These are phyloP conservation scores for Poicephalus gulielmi DNA, from an alignment of 2,113 vertebrate species.

Conservation along the genomic window DNA sequence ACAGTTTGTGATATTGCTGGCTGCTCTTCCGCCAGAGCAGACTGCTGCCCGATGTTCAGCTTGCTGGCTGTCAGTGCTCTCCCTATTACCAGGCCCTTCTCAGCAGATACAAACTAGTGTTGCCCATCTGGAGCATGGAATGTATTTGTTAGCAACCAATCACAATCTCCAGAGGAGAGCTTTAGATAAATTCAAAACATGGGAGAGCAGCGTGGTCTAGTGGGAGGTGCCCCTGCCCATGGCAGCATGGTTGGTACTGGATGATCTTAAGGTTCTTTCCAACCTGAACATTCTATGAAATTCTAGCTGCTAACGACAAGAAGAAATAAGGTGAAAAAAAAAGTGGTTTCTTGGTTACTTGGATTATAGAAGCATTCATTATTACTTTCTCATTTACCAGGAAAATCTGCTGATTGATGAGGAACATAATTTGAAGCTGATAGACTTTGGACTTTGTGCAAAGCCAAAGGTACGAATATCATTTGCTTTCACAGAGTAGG, in stretches of 20 bases:
- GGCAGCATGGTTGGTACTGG: background rate
- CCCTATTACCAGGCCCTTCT: background rate
- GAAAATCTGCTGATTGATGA: conserved; percentile 94
- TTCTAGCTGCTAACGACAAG: background rate
- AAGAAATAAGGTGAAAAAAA: background rate
- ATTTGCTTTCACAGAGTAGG: background rate
- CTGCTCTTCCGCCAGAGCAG: background rate
- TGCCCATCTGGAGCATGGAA: background rate
- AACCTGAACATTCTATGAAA: background rate
- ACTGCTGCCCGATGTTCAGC: fast-evolving
- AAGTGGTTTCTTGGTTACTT: background rate
- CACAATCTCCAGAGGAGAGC: background rate
- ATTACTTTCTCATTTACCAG: conserved; percentile 65
- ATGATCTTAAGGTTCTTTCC: background rate
- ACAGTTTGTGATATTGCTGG: background rate
- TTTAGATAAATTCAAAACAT: background rate
- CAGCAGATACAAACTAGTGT: background rate
- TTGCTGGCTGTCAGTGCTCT: background rate
- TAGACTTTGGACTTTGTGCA: conserved; percentile 96
- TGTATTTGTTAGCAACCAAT: fast-evolving
- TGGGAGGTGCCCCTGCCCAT: background rate
- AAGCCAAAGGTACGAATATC: conserved; percentile 87
- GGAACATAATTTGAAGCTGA: conserved; percentile 91
- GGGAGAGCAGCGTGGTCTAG: background rate
- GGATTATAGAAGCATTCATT: background rate